A percentile compares a stretch with the other conserved stretches of the same genome.
These are phyloP conservation scores for Scylla paramamosain DNA, from an alignment of 1,140 invertebrate genomes.

Conservation along the genomic window DNA sequence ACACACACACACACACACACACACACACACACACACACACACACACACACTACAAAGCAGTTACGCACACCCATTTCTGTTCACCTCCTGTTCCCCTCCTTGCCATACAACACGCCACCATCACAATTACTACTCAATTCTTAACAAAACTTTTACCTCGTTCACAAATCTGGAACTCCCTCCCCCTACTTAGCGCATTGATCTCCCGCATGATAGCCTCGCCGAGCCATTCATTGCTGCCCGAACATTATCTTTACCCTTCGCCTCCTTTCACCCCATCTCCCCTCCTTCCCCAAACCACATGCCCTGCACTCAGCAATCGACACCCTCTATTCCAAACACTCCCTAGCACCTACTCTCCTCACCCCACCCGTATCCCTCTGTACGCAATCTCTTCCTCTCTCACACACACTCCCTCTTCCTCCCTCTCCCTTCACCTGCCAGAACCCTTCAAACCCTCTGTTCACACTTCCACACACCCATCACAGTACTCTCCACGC, in stretches of 20 bases:
- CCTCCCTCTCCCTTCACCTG: neutral
- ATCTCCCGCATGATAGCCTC: neutral
- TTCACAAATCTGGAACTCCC: neutral
- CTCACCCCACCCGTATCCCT: neutral
- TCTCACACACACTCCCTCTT: neutral
- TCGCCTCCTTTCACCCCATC: neutral
- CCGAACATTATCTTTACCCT: neutral
- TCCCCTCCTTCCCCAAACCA: neutral
- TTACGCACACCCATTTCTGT: neutral
- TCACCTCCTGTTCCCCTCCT: neutral
- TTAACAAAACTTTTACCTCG: neutral
- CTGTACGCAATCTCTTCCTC: neutral
- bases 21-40: neutral
- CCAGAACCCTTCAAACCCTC: neutral
- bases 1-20: conserved; percentile 35
- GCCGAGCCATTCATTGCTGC: neutral
- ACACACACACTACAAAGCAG: neutral
- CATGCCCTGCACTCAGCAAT: neutral
- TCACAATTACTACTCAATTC: neutral
- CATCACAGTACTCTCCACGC: neutral
- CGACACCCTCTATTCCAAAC: neutral
- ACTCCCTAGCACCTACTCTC: neutral
- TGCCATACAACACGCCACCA: neutral
- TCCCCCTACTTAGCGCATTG: neutral
- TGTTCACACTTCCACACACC: neutral